These are phyloP conservation scores for Ischnura elegans DNA, from an alignment of 2,888 invertebrate genomes.

Conservation along the genomic window DNA sequence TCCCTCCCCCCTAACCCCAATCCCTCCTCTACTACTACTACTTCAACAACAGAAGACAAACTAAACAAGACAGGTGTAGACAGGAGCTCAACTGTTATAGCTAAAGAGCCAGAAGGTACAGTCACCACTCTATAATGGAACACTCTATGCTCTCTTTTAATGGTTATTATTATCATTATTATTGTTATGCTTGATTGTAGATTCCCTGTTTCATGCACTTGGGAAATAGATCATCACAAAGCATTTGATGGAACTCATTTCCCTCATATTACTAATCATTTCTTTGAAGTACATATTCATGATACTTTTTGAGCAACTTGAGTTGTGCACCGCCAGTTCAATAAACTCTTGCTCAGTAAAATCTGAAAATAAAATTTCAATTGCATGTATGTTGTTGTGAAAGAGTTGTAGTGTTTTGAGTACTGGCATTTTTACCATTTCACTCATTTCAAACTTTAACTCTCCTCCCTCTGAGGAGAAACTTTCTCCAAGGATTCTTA, in stretches of 20 bases:
- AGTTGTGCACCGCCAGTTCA: constrained; percentile 56
- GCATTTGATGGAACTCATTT: constrained; percentile 47
- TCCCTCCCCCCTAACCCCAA: constrained; percentile 75
- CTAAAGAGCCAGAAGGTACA: constrained; percentile 94
- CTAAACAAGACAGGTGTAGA: constrained; percentile 90
- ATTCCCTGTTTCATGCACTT: constrained; percentile 64
- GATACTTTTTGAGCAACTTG: constrained; percentile 36
- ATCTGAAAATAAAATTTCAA: not conserved
- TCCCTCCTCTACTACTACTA: constrained; percentile 76
- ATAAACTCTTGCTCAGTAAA: constrained; percentile 25
- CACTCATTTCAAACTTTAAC: not conserved
- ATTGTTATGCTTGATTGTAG: constrained; percentile 67
- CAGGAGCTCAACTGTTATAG: constrained; percentile 95
- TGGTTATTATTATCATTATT: no score
- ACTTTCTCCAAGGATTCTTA: not conserved
- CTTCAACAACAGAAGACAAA: constrained; percentile 86
- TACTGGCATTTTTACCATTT: constrained; percentile 36
- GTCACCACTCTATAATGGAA: constrained; percentile 71
- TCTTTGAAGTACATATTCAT: not conserved
- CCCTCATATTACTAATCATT: not conserved
- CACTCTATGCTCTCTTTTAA: constrained; percentile 65
- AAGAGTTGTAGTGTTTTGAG: constrained; percentile 44
- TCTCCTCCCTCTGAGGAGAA: not conserved
- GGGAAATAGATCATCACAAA: constrained; percentile 46
- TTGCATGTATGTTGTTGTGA: constrained; percentile 62